Base-by-base conservation (phyloP, 2,113 vertebrate species). In the Antigone vipio region DNA sequence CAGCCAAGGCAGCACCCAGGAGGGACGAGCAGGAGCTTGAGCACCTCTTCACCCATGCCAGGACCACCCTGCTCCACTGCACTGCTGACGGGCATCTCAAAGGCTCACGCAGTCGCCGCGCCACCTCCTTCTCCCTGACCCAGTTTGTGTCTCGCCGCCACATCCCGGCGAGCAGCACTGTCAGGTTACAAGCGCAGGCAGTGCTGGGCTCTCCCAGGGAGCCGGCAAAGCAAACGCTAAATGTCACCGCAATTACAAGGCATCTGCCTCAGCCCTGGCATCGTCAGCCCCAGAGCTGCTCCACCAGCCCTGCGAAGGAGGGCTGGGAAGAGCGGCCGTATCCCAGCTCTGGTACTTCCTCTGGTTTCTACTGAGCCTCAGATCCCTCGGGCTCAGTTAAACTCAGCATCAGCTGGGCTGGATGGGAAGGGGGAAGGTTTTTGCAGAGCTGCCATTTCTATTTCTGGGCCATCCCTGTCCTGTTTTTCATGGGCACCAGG, bases 91-190 rank as follows among this genome's bases (percentile, higher is more conserved):
- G 50, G 66, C 71, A 67, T 27, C 81, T 19, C 1, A 1, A 10
- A 27, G 79, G 74, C 11, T 1, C 62, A 3, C 0, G 7, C 49
- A 7, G 73, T 24, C 2, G 0, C 69, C 0, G 3, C 1, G 1
- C 47, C 17, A 2, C 20, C 91, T 92, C 53, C 92, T 79, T 34
- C 85, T 64, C 63, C 34, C 45, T 91, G 95, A 62, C 94, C 93
- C 93, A 67, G 6, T 86, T 84, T 11, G 93, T 21, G 66, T 38
- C 79, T 12, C 11, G 2, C 38, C 2, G 5, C n/a, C 27, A 60
- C 89, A 44, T 6, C 67, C 64, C 5, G 32, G 79, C 16, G 16
- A 50, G 88, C 79, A 34, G 94, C 4, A 3, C 76, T 32, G 78
- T 21, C 84, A 35, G 85, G 88, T 55, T 50, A 26, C 53, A 17